These are phyloP conservation scores for Hormiphora californensis DNA, from an alignment of 37 sponge, comb jelly and placozoan species.

Conservation along the genomic window DNA sequence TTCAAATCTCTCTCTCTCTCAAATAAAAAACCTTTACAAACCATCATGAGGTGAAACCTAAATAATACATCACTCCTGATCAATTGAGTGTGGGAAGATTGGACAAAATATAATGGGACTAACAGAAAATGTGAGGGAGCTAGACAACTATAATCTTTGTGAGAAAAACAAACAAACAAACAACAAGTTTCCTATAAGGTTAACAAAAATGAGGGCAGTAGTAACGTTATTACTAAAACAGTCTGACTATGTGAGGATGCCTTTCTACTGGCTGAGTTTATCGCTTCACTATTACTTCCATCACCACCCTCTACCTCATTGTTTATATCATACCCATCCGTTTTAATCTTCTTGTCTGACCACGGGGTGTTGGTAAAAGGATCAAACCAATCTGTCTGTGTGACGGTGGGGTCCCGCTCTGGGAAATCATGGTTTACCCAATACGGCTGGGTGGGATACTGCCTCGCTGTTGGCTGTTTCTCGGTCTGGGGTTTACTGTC, in stretches of 20 bases:
- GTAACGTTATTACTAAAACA: not conserved
- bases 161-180: too few relatives aligned
- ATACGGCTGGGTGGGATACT: too few relatives aligned
- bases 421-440: slow-evolving; percentile 4
- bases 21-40: too few relatives aligned
- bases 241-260: not conserved
- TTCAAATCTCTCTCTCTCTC: too few relatives aligned
- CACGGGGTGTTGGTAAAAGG: slow-evolving; percentile 47
- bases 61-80: too few relatives aligned
- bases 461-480: too few relatives aligned
- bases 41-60: too few relatives aligned
- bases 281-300: slow-evolving; percentile 6
- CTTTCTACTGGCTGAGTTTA: not conserved
- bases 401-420: not conserved
- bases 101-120: too few relatives aligned
- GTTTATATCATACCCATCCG: not conserved
- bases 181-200: not conserved
- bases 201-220: not conserved
- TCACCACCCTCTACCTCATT: not conserved
- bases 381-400: slow-evolving; percentile 27
- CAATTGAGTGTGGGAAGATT: too few relatives aligned
- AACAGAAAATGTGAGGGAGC: too few relatives aligned
- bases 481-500: too few relatives aligned
- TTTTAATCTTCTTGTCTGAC: not conserved
- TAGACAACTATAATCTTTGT: too few relatives aligned